Percentiles rank a stretch among this genome's conserved stretches.
Evolutionary conservation across 2,113 vertebrate genomes (phyloP).

Genomic region (Gymnobelideus leadbeateri): DNA sequence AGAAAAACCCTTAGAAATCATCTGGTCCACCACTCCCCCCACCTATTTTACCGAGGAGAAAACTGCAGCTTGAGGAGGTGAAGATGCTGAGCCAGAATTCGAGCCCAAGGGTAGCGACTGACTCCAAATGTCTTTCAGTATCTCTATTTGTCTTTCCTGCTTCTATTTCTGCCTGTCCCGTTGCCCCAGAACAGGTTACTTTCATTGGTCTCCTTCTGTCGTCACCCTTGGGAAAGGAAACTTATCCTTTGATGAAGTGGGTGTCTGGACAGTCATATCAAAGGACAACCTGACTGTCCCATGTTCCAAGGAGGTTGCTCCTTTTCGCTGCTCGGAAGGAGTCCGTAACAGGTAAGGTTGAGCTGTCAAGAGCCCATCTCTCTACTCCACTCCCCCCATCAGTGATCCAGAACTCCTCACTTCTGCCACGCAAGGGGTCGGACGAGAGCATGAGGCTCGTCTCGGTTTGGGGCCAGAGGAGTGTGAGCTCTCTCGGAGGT

Average conservation of each 20-base stretch:
- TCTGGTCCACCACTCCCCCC: neutral
- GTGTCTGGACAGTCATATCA: neutral
- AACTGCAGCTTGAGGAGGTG: neutral
- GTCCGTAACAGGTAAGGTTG: neutral
- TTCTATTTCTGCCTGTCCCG: neutral
- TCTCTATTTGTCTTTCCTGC: neutral
- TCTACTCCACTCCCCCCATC: neutral
- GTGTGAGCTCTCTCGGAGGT: neutral
- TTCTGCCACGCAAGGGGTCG: neutral
- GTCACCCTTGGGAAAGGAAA: neutral
- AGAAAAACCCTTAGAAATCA: neutral
- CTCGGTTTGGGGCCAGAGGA: neutral
- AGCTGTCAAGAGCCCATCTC: neutral
- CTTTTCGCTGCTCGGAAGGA: neutral
- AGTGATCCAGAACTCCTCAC: neutral
- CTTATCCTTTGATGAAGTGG: neutral
- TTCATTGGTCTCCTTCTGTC: neutral
- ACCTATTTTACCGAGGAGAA: neutral
- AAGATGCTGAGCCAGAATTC: neutral
- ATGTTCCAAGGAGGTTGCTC: neutral
- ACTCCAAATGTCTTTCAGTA: neutral
- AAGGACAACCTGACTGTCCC: neutral
- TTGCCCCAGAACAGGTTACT: neutral
- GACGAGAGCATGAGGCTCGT: neutral
- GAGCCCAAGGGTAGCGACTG: neutral